Conservation (phyloP, 2,888 invertebrate species). For the Limnephilus marmoratus region DNA sequence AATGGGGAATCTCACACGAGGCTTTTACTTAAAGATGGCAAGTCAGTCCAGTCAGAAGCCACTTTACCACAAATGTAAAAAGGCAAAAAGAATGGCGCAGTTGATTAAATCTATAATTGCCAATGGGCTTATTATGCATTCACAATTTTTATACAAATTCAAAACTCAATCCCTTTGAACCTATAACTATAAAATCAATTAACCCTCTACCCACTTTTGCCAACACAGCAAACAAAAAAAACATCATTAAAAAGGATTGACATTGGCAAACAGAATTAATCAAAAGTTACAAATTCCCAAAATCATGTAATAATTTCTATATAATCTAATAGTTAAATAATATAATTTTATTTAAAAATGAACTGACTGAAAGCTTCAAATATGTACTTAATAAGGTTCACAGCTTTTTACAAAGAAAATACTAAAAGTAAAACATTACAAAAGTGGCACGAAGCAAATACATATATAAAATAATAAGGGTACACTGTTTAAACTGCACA, state of each 20-base stretch:
- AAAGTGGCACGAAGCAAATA: conserved; percentile 44
- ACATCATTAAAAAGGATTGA: background rate
- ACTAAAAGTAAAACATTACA: background rate
- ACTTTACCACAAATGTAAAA: conserved; percentile 9
- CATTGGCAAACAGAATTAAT: background rate
- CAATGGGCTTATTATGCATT: background rate
- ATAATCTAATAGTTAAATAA: background rate
- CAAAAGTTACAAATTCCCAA: background rate
- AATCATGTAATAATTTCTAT: background rate
- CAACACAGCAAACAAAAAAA: background rate
- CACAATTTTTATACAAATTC: background rate
- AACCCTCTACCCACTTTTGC: background rate
- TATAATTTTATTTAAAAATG: background rate
- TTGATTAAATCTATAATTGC: background rate
- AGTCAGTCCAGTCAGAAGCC: conserved; percentile 19
- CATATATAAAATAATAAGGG: conserved; percentile 3
- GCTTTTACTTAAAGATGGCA: conserved; percentile 32
- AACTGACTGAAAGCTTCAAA: conserved; percentile 15
- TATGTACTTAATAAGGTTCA: background rate
- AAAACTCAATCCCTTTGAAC: background rate
- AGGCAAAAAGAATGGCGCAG: conserved; percentile 17
- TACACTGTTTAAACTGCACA: background rate
- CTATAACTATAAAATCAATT: background rate
- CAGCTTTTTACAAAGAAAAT: conserved; percentile 36
- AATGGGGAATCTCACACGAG: conserved; percentile 29